A percentile compares a stretch with the other conserved stretches of the same genome.
Conservation (phyloP, 1,140 invertebrate species). For the Drosophila kanapiae region DNA sequence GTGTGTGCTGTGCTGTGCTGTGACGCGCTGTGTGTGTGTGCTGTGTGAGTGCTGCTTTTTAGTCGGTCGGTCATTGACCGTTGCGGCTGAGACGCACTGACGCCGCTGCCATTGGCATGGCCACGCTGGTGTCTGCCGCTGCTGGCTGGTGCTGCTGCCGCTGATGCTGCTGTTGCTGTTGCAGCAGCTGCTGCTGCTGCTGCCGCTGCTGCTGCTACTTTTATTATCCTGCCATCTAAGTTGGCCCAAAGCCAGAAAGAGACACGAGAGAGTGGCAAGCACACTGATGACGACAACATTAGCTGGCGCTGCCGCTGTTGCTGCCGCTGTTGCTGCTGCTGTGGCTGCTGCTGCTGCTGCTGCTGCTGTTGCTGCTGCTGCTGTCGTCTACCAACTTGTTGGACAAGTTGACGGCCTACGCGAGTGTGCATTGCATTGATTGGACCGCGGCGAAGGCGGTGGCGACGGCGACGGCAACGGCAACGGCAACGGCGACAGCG, state of each 20-base stretch:
- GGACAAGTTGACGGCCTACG: conserved; percentile 82
- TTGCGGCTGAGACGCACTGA: conserved; percentile 79
- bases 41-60: conserved; percentile 66
- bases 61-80: conserved; percentile 85
- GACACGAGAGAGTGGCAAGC: conserved; percentile 28
- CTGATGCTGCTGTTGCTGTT: neutral
- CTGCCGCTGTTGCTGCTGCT: conserved; percentile 35
- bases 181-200: neutral
- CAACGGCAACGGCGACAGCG: too few species aligned
- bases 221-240: conserved; percentile 65
- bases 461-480: neutral
- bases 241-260: conserved; percentile 41
- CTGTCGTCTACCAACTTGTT: conserved; percentile 77
- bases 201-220: conserved; percentile 10
- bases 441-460: conserved; percentile 6
- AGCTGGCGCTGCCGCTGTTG: conserved; percentile 43
- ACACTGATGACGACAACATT: conserved; percentile 67
- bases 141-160: conserved; percentile 5
- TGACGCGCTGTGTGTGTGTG: conserved; percentile 15
- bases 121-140: conserved; percentile 27
- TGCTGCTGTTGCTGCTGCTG: conserved; percentile 23
- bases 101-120: conserved; percentile 78
- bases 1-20: conserved; percentile 11
- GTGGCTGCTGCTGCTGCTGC: conserved; percentile 12
- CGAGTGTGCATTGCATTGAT: conserved; percentile 81